These are phyloP conservation scores for Kryptolebias marmoratus DNA, from an alignment of 2,113 vertebrate genomes.

Conservation along the genomic window DNA sequence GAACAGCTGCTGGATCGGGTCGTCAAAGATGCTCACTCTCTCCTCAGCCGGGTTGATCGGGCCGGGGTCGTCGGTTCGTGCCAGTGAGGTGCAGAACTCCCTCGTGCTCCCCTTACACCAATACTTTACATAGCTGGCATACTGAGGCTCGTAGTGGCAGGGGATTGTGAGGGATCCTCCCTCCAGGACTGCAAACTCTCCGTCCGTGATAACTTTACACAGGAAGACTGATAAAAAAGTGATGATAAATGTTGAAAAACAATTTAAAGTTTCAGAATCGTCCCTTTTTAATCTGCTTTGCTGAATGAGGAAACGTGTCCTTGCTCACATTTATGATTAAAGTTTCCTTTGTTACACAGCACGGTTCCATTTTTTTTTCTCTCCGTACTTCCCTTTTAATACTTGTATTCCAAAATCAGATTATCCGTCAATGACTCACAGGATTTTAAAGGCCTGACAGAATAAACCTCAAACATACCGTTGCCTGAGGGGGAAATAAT, in stretches of 20 bases:
- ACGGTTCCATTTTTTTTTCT: not conserved
- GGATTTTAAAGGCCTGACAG: conserved; percentile 50
- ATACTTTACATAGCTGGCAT: conserved; percentile 76
- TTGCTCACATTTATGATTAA: conserved; percentile 30
- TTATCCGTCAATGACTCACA: conserved; percentile 34
- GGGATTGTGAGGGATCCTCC: conserved; percentile 69
- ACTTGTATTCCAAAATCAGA: conserved; percentile 40
- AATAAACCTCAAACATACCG: conserved; percentile 47
- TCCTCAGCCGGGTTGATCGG: not conserved
- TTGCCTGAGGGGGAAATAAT: conserved; percentile 38
- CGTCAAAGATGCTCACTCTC: conserved; percentile 69
- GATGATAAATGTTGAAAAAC: conserved; percentile 7
- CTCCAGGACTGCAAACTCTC: conserved; percentile 61
- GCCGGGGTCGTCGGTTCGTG: conserved; percentile 59
- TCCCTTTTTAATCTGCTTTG: conserved; percentile 15
- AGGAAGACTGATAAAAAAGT: conserved; percentile 49
- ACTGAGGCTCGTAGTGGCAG: conserved; percentile 76
- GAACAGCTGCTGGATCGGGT: conserved; percentile 72
- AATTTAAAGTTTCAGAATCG: not conserved
- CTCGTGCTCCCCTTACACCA: conserved; percentile 73
- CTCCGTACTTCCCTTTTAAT: conserved; percentile 9
- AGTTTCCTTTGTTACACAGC: conserved; percentile 26
- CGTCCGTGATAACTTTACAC: conserved; percentile 54
- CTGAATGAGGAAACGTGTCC: conserved; percentile 4
- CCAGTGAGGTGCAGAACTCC: conserved; percentile 75